Evolutionary conservation across 2,113 vertebrate species (phyloP).

Genomic region (Struthio camelus): DNA sequence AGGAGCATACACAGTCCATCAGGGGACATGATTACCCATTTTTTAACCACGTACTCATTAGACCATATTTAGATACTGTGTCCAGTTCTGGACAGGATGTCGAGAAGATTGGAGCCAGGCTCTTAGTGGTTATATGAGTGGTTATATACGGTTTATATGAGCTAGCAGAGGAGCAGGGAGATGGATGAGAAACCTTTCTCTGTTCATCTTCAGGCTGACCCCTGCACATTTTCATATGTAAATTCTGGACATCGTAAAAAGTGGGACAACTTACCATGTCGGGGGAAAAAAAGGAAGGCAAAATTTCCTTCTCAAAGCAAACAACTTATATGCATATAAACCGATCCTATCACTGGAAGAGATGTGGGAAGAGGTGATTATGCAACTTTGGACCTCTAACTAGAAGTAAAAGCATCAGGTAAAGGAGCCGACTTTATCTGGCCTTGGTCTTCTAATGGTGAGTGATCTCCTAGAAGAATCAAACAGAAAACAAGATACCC

Average conservation of each 20-base stretch:
- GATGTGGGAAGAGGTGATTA: neutral
- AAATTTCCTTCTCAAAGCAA: neutral
- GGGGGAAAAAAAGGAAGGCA: neutral
- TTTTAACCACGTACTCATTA: neutral
- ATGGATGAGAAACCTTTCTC: neutral
- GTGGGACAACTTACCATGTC: neutral
- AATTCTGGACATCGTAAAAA: neutral
- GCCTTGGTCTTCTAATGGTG: neutral
- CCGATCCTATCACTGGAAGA: neutral
- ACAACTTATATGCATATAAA: neutral
- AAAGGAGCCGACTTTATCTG: neutral
- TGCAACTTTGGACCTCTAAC: neutral
- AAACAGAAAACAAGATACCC: neutral
- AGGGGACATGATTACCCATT: neutral
- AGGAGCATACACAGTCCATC: neutral
- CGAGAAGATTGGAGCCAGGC: neutral
- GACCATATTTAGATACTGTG: neutral
- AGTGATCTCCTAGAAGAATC: neutral
- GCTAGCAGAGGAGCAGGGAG: neutral
- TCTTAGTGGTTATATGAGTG: too few species aligned
- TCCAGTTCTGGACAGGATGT: neutral
- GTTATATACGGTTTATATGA: neutral
- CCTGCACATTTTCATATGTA: rapidly evolving
- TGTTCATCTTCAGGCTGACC: neutral
- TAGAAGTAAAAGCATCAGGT: neutral